Conservation (phyloP, 2,797 vertebrate species). For the Orientallactaga sibirica region DNA sequence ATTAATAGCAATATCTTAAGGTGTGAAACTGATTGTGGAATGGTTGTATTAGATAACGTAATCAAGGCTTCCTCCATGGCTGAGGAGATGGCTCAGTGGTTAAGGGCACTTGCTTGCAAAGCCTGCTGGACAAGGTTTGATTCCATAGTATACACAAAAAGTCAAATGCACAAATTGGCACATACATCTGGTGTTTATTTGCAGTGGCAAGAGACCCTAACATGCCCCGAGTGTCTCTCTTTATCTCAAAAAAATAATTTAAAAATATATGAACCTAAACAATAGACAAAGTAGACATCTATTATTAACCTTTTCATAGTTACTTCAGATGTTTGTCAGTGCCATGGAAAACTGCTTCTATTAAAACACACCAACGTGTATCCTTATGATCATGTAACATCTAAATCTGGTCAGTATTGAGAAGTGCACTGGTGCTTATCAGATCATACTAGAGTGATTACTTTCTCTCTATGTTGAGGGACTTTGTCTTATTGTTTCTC, state of each 20-base stretch:
- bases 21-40: conserved; percentile 92
- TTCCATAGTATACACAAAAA: too few species aligned
- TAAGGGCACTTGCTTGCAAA: too few species aligned
- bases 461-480: conserved; percentile 88
- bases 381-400: conserved; percentile 90
- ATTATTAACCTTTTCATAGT: not conserved
- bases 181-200: too few species aligned
- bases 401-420: conserved; percentile 91
- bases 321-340: conserved; percentile 88
- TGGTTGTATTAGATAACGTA: conserved; percentile 90
- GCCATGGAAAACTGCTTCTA: conserved; percentile 91
- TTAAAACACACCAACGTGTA: conserved; percentile 92
- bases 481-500: conserved; percentile 88
- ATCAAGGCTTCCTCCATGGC: conserved; percentile 87
- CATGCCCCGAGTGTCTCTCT: too few species aligned
- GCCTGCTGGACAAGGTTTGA: too few species aligned
- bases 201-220: too few species aligned
- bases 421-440: conserved; percentile 82
- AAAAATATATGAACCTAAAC: conserved; percentile 80
- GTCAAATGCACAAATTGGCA: too few species aligned
- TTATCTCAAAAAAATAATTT: too few species aligned
- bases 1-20: conserved; percentile 90
- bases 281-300: conserved; percentile 80
- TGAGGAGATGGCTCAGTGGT: too few species aligned
- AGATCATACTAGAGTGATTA: not conserved